Percentiles rank a stretch among this genome's conserved stretches.
These are phyloP conservation scores for Ammodramus savannarum DNA, from an alignment of 2,113 vertebrate genomes.

Conservation along the genomic window DNA sequence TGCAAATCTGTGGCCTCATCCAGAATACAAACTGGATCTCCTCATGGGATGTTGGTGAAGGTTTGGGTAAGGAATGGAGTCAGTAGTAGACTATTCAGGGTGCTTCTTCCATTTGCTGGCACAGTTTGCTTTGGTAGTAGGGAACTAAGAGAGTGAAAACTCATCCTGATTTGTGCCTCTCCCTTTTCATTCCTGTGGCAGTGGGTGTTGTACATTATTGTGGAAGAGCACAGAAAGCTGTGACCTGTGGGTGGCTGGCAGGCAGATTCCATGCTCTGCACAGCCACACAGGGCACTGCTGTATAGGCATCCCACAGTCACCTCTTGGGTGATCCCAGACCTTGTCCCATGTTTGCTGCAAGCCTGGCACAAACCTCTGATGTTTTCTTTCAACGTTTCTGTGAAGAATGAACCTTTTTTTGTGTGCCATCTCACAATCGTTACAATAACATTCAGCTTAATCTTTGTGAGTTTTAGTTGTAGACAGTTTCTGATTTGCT, in stretches of 20 bases:
- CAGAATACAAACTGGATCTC: background rate
- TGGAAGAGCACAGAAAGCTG: background rate
- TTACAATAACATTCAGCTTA: background rate
- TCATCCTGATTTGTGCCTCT: background rate
- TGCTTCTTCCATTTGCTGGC: background rate
- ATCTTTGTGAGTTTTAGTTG: background rate
- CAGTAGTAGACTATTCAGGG: background rate
- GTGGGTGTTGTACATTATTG: background rate
- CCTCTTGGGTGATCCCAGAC: background rate
- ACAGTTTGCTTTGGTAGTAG: background rate
- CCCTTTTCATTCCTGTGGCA: accelerated
- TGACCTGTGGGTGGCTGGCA: background rate
- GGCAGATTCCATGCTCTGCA: background rate
- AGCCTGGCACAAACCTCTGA: background rate
- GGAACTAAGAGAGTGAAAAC: background rate
- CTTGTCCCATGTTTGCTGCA: background rate
- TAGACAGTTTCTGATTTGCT: background rate
- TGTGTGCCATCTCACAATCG: background rate
- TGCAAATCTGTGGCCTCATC: background rate
- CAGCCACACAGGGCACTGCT: background rate
- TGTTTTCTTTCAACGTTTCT: background rate
- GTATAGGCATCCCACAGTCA: background rate
- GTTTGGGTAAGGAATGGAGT: background rate
- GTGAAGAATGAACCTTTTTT: background rate
- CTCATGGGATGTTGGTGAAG: background rate